A percentile compares a stretch with the other conserved stretches of the same genome.
phyloP scores from a whole-genome alignment of 1,140 invertebrate genomes.

The Heliconius congener region DNA sequence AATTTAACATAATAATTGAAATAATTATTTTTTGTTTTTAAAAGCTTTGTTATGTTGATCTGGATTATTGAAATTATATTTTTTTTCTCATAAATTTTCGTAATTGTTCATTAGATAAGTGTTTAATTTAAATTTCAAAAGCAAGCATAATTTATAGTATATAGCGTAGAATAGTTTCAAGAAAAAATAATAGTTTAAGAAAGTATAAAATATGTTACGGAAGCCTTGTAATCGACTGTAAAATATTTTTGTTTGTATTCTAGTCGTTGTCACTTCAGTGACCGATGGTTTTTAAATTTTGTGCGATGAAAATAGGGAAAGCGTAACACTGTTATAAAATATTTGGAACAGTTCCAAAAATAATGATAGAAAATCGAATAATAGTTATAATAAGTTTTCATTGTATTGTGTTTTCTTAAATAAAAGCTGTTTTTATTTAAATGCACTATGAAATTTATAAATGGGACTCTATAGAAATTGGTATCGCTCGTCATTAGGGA shows the following conservation, averaged over 20 bases:
- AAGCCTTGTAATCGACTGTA: slow-evolving; percentile 77
- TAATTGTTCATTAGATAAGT: no score
- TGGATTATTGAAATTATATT: no score
- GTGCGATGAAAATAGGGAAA: slow-evolving; percentile 80
- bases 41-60: no score
- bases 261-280: slow-evolving; percentile 76
- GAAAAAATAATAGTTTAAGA: not conserved
- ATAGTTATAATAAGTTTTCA: slow-evolving; percentile 53
- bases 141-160: no score
- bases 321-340: slow-evolving; percentile 75
- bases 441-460: no score
- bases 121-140: no score
- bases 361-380: slow-evolving; percentile 72
- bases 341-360: slow-evolving; percentile 70
- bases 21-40: no score
- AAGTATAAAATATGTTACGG: slow-evolving; percentile 32
- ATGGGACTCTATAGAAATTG: no score
- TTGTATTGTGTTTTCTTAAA: not conserved
- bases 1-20: no score
- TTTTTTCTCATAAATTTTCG: no score
- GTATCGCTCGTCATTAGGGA: no score
- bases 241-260: slow-evolving; percentile 77
- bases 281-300: slow-evolving; percentile 81
- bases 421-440: not conserved
- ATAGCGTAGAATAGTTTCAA: no score